These are phyloP conservation scores for Apocheima hispidaria DNA, from an alignment of 2,888 invertebrate genomes.

Conservation along the genomic window DNA sequence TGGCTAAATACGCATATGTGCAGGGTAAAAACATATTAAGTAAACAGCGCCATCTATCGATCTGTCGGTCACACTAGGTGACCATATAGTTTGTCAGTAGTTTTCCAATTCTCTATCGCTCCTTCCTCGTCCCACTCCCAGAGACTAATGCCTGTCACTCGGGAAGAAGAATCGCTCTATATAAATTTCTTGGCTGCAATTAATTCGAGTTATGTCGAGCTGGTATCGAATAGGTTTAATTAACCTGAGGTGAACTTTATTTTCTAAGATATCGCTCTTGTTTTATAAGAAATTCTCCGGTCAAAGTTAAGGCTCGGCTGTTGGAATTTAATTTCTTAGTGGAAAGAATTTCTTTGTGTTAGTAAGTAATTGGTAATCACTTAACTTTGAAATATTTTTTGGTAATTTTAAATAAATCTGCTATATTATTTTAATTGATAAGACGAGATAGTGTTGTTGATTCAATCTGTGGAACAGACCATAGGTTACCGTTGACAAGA, in stretches of 20 bases:
- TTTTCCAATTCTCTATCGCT: constrained; percentile 38
- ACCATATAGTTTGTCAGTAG: background rate
- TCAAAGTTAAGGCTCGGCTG: constrained; percentile 7
- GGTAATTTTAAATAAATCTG: no score
- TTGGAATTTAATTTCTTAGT: background rate
- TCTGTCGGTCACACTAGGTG: no score
- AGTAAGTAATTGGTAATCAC: background rate
- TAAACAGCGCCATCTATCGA: no score
- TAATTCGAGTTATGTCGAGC: constrained; percentile 76
- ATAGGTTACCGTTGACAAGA: no score
- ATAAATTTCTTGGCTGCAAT: constrained; percentile 77
- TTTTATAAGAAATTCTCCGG: constrained; percentile 22
- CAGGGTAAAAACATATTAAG: no score
- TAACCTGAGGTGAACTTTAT: constrained; percentile 60
- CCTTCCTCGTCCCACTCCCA: constrained; percentile 43
- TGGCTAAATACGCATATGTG: no score
- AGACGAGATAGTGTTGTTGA: background rate
- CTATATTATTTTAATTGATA: background rate
- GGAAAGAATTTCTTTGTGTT: background rate
- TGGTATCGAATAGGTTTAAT: constrained; percentile 71
- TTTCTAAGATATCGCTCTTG: constrained; percentile 30
- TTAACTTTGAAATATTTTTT: no score
- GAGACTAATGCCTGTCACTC: constrained; percentile 69
- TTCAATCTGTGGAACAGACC: no score
- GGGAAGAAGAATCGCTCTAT: constrained; percentile 77